Evolutionary conservation across 30 jellyfish, hydroid and myxozoan species (phyloP), one percentile per base, ranked within the genome.

Genomic region (Aurelia sp.): DNA sequence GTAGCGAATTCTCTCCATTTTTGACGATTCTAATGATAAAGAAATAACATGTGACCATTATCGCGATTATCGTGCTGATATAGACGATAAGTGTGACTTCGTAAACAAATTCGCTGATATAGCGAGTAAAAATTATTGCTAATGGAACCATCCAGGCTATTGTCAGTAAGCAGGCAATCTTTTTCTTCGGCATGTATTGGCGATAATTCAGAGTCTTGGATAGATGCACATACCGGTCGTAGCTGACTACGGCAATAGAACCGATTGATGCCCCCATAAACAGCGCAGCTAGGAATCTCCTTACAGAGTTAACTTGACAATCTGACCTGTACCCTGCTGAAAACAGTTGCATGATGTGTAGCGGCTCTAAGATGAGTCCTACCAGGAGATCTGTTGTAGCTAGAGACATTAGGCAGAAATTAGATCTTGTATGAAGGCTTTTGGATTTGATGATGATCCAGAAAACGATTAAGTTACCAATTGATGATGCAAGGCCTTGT

Each of bases 221-320:
- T 17, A 81, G 48, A 27, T 83, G 79, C 21, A 81, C 17, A 73
- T 80, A 90, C 40, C 97, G 91, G 50, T 81, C 97, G 68, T 48
- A 82, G 62, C 91, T 59, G 41, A 90, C 67, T 13, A 90, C 72
- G 3, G 82, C 90, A 7, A 90, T 51, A 24, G 95, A 63, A 0
- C 91, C 72, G 18, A 81, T 78, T 35, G 97, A 90, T 10, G 97
- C 82, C 6, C 97, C 97, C 41, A 72, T 58, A 15, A 90, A 58
- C 17, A 90, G 44, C 18, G 68, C 81, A 0, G 86, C 31, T 11
- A 90, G 51, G 69, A 21, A 90, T 15, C 87, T 27, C 33, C 97
- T n/a, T 16, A 81, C 60, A 18, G 18, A 11, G 55, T 65, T 94
- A 4, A 76, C 0, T 18, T 10, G 13, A 38, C 91, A 81, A 52